Evolutionary conservation across 2,888 invertebrate genomes (phyloP).

Genomic region (Hypercompe scribonia): DNA sequence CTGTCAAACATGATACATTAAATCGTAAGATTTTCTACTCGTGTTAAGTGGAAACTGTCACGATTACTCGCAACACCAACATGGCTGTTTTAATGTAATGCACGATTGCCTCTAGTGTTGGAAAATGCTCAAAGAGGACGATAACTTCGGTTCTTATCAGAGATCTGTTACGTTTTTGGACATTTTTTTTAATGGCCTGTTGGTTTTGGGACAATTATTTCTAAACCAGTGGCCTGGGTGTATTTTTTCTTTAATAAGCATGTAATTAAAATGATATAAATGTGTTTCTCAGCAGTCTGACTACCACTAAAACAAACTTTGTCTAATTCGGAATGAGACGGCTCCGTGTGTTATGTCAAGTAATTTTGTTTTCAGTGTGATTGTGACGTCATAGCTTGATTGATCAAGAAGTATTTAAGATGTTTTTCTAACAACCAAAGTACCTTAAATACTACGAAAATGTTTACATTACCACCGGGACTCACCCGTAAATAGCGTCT

Average conservation of each 20-base stretch:
- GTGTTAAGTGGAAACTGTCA: neutral
- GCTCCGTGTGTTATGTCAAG: neutral
- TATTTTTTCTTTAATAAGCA: too few species aligned
- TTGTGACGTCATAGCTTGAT: neutral
- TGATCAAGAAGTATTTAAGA: neutral
- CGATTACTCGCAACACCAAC: neutral
- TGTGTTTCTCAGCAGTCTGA: neutral
- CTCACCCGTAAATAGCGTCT: slow-evolving; percentile 99
- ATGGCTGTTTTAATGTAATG: neutral
- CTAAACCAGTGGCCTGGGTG: neutral
- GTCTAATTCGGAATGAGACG: neutral
- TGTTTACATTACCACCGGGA: slow-evolving; percentile 70
- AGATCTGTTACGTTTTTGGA: neutral
- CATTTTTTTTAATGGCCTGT: neutral
- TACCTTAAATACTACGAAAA: slow-evolving; percentile 12
- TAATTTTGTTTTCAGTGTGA: neutral
- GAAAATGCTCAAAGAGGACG: neutral
- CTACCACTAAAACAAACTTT: neutral
- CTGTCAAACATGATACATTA: neutral
- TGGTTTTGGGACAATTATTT: neutral
- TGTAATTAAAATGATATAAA: too few species aligned
- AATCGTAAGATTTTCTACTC: neutral
- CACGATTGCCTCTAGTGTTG: neutral
- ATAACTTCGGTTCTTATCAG: neutral
- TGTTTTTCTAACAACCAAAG: neutral